Conservation (phyloP, 2,113 vertebrate genomes). For the Chaetura pelagica region DNA sequence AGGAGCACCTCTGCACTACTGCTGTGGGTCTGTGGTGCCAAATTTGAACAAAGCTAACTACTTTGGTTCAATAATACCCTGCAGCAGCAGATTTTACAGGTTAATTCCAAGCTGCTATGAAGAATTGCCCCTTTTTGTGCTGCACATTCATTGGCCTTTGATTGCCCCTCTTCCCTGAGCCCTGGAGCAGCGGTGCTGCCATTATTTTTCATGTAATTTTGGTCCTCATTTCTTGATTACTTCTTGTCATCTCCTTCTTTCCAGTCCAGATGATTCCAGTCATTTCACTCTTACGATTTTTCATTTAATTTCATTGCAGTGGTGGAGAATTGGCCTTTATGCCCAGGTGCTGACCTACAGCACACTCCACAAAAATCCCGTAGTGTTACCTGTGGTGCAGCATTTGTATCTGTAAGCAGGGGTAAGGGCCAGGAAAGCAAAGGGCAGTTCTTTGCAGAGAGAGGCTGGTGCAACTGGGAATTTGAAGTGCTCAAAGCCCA, state of each 20-base stretch:
- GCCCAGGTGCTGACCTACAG: not conserved
- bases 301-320: not conserved
- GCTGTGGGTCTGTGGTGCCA: not conserved
- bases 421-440: not conserved
- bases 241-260: not conserved
- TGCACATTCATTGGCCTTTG: not conserved
- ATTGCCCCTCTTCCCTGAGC: not conserved
- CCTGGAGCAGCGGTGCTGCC: not conserved
- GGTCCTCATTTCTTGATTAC: not conserved
- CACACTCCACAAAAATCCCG: not conserved
- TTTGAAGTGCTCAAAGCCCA: not conserved
- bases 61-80: not conserved
- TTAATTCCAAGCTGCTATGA: not conserved
- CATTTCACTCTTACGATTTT: not conserved
- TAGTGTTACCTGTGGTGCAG: not conserved
- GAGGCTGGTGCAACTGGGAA: not conserved
- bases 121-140: not conserved
- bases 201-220: not conserved
- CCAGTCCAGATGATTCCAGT: not conserved
- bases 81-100: constrained; percentile 44
- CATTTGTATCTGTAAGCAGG: not conserved
- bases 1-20: not conserved
- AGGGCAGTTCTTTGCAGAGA: not conserved
- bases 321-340: not conserved
- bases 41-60: not conserved